Evolutionary conservation across 2,113 vertebrate genomes (phyloP), one percentile per base, ranked within the genome.

Genomic region (Onychorhynchus coronatus): DNA sequence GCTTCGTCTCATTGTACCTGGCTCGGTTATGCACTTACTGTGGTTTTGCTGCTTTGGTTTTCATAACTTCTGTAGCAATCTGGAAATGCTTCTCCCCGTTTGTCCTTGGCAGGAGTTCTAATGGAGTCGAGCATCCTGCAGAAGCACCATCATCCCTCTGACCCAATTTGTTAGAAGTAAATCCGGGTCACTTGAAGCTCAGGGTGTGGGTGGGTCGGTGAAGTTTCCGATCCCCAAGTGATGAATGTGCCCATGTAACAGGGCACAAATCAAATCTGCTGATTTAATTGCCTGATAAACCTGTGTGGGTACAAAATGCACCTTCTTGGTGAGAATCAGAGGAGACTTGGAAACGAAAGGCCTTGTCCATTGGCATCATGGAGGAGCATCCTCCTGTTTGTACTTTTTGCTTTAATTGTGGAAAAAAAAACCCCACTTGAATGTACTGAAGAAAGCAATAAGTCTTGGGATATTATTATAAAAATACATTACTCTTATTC

Each of bases 131-230:
- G 50, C 31, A 14, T 39, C 76, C 39, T 4, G 14, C 31, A 5
- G 3, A 20, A 42, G 59, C 37, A 2, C 1, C 0, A 12, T 19
- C 11, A 1, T 31, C 24, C 20, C 53, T 37, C 59, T 23, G 55
- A 23, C 6, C 14, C 10, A 1, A 0, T 8, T 15, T 2, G 2
- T 35, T 46, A 31, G 27, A 3, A n/a, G 28, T 3, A 11, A 27
- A 30, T 12, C 16, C 11, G 1, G 8, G 24, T 46, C 44, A 4
- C 9, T 4, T 5, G 35, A 2, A 12, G 35, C 71, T 72, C 39
- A 0, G 31, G 17, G 3, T 27, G 6, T 33, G 44, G 24, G 81
- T 61, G 33, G 71, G 35, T 28, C 3, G 0, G 20, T 9, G 4
- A 9, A 14, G 35, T 10, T 41, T 16, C 31, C 58, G 42, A 18